These are phyloP conservation scores for Hypotaenidia philippensis DNA, from an alignment of 2,797 vertebrate genomes.

Conservation along the genomic window DNA sequence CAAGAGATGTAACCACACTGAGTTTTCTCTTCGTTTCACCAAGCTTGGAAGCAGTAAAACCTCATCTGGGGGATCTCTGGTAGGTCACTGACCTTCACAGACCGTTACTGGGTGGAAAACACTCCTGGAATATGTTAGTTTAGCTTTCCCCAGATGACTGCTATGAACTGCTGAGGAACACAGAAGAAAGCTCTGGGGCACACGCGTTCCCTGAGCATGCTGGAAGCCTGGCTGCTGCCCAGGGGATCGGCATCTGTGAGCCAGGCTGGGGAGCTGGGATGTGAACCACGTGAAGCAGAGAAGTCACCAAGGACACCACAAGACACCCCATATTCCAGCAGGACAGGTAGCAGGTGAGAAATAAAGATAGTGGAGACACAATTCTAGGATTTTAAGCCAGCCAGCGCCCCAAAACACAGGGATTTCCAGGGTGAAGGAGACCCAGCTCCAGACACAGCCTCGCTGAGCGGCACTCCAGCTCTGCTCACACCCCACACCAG, in stretches of 20 bases:
- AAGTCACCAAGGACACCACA: background rate
- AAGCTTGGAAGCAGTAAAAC: background rate
- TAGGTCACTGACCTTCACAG: background rate
- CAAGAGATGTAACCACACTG: background rate
- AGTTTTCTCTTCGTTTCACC: background rate
- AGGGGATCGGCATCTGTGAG: background rate
- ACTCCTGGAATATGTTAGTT: background rate
- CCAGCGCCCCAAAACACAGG: background rate
- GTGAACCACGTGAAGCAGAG: background rate
- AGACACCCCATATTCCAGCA: background rate
- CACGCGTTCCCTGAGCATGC: background rate
- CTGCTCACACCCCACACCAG: background rate
- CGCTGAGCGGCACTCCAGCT: background rate
- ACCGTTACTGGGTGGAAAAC: background rate
- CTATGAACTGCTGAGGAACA: background rate
- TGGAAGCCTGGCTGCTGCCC: background rate
- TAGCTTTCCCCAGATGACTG: background rate
- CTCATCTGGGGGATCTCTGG: background rate
- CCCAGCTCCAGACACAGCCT: background rate
- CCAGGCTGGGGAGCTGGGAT: background rate
- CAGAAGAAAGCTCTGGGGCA: background rate
- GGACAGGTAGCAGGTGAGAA: background rate
- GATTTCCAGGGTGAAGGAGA: background rate
- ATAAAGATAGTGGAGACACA: accelerated
- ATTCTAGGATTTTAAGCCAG: background rate